phyloP scores from a whole-genome alignment of 2,888 invertebrate genomes.

The Nomada flava region DNA sequence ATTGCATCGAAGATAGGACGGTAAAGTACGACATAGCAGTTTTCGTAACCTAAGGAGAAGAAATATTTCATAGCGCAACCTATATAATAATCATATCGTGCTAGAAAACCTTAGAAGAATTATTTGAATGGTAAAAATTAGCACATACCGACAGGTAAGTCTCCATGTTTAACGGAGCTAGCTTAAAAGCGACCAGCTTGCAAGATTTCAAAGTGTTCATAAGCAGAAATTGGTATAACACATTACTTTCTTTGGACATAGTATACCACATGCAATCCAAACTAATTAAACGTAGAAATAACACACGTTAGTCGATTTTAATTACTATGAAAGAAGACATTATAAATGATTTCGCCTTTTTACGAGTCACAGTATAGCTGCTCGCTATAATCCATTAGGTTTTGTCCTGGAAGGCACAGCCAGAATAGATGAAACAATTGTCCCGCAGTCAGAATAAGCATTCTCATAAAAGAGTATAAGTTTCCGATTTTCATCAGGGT shows the following conservation, averaged over 20 bases:
- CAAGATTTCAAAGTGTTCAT: slow-evolving; percentile 1
- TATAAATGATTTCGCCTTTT: not conserved
- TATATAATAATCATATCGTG: too few species aligned
- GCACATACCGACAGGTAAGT: slow-evolving; percentile 12
- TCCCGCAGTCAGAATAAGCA: not conserved
- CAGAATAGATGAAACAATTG: slow-evolving; percentile 18
- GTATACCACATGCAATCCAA: slow-evolving; percentile 6
- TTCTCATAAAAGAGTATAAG: not conserved
- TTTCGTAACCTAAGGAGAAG: not conserved
- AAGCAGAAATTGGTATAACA: not conserved
- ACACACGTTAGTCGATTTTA: not conserved
- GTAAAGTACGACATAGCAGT: slow-evolving; percentile 20
- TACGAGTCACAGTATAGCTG: slow-evolving; percentile 11
- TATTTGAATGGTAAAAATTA: not conserved
- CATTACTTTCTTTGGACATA: not conserved
- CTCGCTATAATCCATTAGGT: not conserved
- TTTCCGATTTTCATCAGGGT: not conserved
- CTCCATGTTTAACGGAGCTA: slow-evolving; percentile 1
- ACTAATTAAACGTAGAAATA: not conserved
- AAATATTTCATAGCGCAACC: not conserved
- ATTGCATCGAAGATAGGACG: not conserved
- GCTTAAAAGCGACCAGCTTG: not conserved
- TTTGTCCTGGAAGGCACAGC: slow-evolving; percentile 18
- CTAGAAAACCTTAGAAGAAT: not conserved
- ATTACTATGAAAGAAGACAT: not conserved